Evolutionary conservation across 2,113 vertebrate species (phyloP), one percentile per base, ranked within the genome.

Genomic region (Columbina picui): DNA sequence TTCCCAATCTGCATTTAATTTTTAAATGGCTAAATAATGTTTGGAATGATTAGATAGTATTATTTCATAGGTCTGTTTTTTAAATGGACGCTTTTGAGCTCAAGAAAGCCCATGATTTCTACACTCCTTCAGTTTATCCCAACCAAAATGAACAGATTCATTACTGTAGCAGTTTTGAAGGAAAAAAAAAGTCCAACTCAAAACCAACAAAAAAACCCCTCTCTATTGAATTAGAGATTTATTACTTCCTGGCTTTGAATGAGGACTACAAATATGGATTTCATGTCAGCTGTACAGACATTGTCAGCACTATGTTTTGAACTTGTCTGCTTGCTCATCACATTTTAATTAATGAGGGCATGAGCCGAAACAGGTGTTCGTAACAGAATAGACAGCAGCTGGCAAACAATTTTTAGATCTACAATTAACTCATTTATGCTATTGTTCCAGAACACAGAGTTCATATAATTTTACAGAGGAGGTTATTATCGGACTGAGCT

Each of bases 261-360:
- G 18, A 89, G 7, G 49, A 47, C 22, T 59, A 61, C 25, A 36
- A 61, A 86, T 34, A 89, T 7, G 34, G 45, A 74, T 87, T 94
- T 94, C 34, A 47, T 50, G 64, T 82, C 89, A 87, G 47, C 75
- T 84, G 75, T 65, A 65, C 69, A 78, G 92, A 61, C 22, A 23
- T 36, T 91, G 47, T 90, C 76, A 92, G 59, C 49, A 67, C 14
- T 63, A 23, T 15, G 52, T 89, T 96, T 89, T 97, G 63, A 85
- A 94, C 53, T 92, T 95, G 74, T 63, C 87, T 87, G 55, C 47
- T 95, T 93, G 71, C 68, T 95, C 74, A 91, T 96, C 93, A 93
- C 53, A 93, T 92, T 94, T 79, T 81, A 96, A 96, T 96, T 96
- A 95, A 87, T 49, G 65, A 95, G 80, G 41, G 36, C 69, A 92